These are phyloP conservation scores for Globodera rostochiensis DNA, from an alignment of 1,140 invertebrate species.

Conservation along the genomic window DNA sequence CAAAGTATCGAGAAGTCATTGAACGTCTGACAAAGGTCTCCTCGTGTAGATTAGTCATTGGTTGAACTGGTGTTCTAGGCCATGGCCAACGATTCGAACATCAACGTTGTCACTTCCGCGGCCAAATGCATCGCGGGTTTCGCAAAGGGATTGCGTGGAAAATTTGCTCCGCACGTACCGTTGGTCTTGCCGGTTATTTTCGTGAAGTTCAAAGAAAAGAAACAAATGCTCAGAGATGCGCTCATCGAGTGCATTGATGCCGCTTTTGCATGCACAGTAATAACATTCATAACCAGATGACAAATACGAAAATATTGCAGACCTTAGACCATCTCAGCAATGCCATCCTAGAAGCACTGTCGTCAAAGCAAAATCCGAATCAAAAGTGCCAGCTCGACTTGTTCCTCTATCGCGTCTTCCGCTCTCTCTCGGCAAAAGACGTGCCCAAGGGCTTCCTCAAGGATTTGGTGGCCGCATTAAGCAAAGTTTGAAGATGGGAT, in stretches of 20 bases:
- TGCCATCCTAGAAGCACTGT: no score
- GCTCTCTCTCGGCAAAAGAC: slow-evolving; percentile 11
- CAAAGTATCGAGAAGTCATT: slow-evolving; percentile 79
- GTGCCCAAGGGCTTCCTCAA: slow-evolving; percentile 36
- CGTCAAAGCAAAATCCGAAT: no score
- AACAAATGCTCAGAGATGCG: background rate
- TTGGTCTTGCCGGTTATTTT: slow-evolving; percentile 76
- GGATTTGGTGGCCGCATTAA: slow-evolving; percentile 16
- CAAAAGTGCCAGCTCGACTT: background rate
- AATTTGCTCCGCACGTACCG: slow-evolving; percentile 81
- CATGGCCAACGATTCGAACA: slow-evolving; percentile 84
- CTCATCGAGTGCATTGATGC: slow-evolving; percentile 71
- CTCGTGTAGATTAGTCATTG: slow-evolving; percentile 4
- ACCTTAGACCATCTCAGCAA: no score
- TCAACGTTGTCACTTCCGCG: slow-evolving; percentile 84
- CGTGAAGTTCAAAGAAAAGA: slow-evolving; percentile 89
- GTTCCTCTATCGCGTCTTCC: slow-evolving; percentile 39
- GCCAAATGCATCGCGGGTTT: slow-evolving; percentile 81
- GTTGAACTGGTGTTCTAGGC: slow-evolving; percentile 30
- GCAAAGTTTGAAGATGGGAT: background rate
- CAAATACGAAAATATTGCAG: no score
- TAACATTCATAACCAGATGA: slow-evolving; percentile 66
- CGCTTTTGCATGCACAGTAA: slow-evolving; percentile 80
- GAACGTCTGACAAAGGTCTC: slow-evolving; percentile 82
- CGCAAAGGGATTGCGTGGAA: slow-evolving; percentile 84